Percentiles rank a stretch among this genome's conserved stretches.
Evolutionary conservation across 1,140 invertebrate genomes (phyloP).

Genomic region (Mycetomoellerius zeteki): DNA sequence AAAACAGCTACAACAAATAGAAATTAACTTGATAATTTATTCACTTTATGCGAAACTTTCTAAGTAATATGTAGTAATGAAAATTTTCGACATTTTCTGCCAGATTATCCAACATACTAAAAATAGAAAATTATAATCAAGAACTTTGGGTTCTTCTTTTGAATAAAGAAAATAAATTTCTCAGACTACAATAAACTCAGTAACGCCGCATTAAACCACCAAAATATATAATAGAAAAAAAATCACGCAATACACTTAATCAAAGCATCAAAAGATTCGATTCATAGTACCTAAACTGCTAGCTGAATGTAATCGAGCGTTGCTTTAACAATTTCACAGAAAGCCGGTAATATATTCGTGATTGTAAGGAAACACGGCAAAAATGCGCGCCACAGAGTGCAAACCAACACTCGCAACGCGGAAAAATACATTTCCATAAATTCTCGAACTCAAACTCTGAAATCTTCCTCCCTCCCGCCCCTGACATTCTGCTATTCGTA

Average conservation of each 20-base stretch:
- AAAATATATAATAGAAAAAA: background rate
- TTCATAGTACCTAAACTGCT: background rate
- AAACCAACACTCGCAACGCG: conserved; percentile 23
- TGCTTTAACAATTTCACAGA: conserved; percentile 36
- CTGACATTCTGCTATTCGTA: conserved; percentile 57
- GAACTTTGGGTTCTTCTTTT: background rate
- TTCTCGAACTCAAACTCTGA: conserved; percentile 39
- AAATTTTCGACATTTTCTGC: background rate
- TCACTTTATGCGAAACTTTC: background rate
- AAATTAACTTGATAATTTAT: conserved; percentile 53
- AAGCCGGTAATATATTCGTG: conserved; percentile 41
- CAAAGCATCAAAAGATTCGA: background rate
- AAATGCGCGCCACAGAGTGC: conserved; percentile 30
- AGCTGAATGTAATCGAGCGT: conserved; percentile 14
- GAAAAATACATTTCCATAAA: conserved; percentile 61
- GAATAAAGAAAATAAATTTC: background rate
- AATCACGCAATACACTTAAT: conserved; percentile 4
- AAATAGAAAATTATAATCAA: background rate
- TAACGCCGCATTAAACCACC: background rate
- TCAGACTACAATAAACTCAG: background rate
- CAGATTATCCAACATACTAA: background rate
- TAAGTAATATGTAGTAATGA: background rate
- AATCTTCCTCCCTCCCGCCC: background rate
- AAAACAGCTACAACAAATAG: background rate
- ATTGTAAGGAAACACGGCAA: conserved; percentile 41